Evolutionary conservation across 2,797 vertebrate species (phyloP).

Genomic region (Calcarius lapponicus): DNA sequence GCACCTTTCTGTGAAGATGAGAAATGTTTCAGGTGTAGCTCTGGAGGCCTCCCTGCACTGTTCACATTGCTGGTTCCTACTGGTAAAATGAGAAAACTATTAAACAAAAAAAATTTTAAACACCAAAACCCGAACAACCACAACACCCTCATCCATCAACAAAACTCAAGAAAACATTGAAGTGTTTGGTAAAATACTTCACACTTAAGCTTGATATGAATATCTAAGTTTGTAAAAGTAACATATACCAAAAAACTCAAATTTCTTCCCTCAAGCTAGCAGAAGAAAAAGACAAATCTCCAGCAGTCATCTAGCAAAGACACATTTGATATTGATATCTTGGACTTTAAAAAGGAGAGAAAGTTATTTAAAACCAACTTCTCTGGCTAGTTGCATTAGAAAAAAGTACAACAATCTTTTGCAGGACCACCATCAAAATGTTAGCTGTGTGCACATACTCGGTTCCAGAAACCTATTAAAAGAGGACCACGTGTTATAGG

Average conservation of each 20-base stretch:
- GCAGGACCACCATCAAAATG: neutral
- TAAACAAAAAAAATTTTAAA: neutral
- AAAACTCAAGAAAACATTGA: neutral
- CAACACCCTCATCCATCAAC: neutral
- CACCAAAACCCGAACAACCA: too few species aligned
- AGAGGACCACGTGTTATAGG: accelerated
- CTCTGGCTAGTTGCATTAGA: neutral
- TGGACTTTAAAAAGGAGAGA: neutral
- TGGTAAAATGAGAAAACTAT: neutral
- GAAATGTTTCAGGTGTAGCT: neutral
- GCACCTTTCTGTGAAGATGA: neutral
- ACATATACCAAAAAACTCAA: neutral
- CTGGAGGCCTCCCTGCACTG: neutral
- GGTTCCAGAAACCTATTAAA: neutral
- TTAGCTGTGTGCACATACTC: neutral
- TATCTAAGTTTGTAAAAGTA: neutral
- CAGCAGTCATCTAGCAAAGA: neutral
- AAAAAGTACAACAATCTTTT: neutral
- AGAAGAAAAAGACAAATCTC: neutral
- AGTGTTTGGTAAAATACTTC: neutral
- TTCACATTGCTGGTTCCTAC: neutral
- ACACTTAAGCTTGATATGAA: neutral
- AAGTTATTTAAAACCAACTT: neutral
- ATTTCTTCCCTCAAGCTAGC: neutral
- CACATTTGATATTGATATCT: neutral